A percentile compares a stretch with the other conserved stretches of the same genome.
phyloP scores from a whole-genome alignment of 2,888 invertebrate genomes.

The Latrodectus hesperus region DNA sequence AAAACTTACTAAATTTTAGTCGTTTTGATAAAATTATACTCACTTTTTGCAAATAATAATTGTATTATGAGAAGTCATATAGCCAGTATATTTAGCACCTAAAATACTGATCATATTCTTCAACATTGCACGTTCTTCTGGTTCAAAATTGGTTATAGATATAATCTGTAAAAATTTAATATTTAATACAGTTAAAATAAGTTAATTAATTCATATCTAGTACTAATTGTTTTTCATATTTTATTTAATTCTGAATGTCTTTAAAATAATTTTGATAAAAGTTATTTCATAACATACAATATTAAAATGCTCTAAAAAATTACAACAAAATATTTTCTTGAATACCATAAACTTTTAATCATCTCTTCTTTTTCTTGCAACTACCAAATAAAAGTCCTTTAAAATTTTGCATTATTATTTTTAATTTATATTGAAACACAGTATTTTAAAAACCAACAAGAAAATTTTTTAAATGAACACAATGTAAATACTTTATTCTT shows the following conservation, averaged over 20 bases:
- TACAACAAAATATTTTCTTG: no score
- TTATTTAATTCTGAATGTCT: neutral
- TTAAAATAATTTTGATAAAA: neutral
- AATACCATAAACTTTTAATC: no score
- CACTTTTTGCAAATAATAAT: constrained; percentile 78
- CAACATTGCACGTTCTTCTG: constrained; percentile 87
- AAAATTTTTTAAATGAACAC: no score
- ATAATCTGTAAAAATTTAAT: constrained; percentile 79
- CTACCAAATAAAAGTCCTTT: no score
- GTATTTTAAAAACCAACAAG: no score
- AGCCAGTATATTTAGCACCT: constrained; percentile 86
- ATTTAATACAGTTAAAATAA: neutral
- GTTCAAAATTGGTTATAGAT: constrained; percentile 90
- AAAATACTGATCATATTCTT: constrained; percentile 88
- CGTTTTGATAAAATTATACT: constrained; percentile 47
- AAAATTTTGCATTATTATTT: no score
- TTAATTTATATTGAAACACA: no score
- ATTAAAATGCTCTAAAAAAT: no score
- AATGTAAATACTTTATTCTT: no score
- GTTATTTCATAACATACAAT: no score
- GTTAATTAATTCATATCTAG: neutral
- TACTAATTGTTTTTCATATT: neutral
- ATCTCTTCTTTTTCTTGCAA: no score
- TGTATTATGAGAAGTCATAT: constrained; percentile 77
- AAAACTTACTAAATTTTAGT: no score